Percentiles rank a stretch among this genome's conserved stretches.
phyloP scores from a whole-genome alignment of 1,140 invertebrate genomes.

The Musca vetustissima region DNA sequence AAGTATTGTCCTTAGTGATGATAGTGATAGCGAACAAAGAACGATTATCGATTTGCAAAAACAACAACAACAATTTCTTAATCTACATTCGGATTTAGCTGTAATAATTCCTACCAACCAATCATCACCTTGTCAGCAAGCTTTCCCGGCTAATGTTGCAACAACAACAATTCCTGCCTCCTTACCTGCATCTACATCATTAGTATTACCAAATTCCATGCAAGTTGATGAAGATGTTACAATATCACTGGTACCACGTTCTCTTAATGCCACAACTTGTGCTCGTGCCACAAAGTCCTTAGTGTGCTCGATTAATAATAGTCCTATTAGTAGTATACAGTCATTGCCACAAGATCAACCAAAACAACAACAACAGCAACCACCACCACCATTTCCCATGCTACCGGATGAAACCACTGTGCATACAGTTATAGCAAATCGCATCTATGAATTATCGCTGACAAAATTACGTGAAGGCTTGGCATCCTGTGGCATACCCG shows the following conservation, averaged over 20 bases:
- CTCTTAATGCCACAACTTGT: constrained; percentile 30
- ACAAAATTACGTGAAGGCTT: constrained; percentile 50
- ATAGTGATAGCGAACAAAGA: constrained; percentile 25
- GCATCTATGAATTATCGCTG: constrained; percentile 49
- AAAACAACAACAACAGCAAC: no score
- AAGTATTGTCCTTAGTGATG: constrained; percentile 49
- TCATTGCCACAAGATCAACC: no score
- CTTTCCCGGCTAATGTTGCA: neutral
- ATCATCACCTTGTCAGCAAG: no score
- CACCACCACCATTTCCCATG: constrained; percentile 28
- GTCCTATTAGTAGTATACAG: no score
- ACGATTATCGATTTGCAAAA: neutral
- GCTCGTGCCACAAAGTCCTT: neutral
- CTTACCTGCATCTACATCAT: neutral
- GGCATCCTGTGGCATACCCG: constrained; percentile 46
- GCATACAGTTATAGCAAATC: constrained; percentile 51
- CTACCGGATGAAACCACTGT: constrained; percentile 52
- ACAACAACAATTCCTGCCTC: neutral
- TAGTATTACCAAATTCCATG: constrained; percentile 15
- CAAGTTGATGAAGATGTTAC: constrained; percentile 47
- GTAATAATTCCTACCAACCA: neutral
- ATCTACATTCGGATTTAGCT: neutral
- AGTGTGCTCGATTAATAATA: no score
- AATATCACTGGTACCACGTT: constrained; percentile 49
- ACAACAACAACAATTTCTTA: neutral